phyloP scores from a whole-genome alignment of 2,797 vertebrate genomes.

The Delichon dasypus region DNA sequence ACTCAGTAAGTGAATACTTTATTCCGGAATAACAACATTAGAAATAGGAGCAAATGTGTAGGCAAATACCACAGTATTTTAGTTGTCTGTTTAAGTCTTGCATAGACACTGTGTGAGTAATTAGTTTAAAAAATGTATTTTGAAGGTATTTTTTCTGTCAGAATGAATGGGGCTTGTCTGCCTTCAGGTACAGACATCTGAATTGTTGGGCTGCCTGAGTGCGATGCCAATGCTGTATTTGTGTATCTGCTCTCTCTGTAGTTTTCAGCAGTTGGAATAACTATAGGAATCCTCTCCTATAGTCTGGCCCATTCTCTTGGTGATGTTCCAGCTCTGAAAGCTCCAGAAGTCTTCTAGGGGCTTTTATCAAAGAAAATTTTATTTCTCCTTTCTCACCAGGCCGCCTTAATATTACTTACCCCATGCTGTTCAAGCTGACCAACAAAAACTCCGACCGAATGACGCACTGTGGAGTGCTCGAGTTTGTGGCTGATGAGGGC shows the following conservation, averaged over 20 bases:
- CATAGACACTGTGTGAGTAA: neutral
- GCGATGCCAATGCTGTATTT: fast-evolving
- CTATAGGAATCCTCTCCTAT: neutral
- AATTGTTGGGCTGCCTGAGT: neutral
- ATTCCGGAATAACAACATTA: neutral
- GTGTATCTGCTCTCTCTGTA: neutral
- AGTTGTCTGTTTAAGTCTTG: neutral
- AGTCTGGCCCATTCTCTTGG: neutral
- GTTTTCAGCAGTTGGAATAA: neutral
- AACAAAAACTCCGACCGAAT: slow-evolving; percentile 98
- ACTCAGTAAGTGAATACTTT: slow-evolving; percentile 88
- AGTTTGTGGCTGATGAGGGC: slow-evolving; percentile 98
- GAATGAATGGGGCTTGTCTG: neutral
- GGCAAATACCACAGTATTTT: neutral
- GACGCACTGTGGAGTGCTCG: slow-evolving; percentile 97
- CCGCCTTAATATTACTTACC: slow-evolving; percentile 97
- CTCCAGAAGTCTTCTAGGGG: neutral
- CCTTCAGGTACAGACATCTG: neutral
- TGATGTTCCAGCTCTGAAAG: neutral
- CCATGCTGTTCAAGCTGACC: slow-evolving; percentile 98
- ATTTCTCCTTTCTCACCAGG: slow-evolving; percentile 71
- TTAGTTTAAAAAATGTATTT: neutral
- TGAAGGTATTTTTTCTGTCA: neutral
- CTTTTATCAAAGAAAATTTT: neutral
- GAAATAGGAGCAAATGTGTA: neutral